These are phyloP conservation scores for Atta texana DNA, from an alignment of 1,140 invertebrate genomes.

Conservation along the genomic window DNA sequence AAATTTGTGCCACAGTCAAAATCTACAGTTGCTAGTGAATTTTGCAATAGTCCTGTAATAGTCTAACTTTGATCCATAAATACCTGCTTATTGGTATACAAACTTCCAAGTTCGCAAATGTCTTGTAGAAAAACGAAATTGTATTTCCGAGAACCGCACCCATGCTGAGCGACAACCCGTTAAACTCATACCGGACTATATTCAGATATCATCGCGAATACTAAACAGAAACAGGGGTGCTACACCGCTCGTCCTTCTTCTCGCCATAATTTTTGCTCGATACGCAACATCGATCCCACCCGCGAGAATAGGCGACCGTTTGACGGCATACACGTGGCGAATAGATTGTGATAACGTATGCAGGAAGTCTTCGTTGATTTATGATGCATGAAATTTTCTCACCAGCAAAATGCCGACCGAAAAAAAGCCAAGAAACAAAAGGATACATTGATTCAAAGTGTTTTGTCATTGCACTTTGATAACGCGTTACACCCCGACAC, in stretches of 20 bases:
- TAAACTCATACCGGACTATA: slow-evolving; percentile 66
- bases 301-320: slow-evolving; percentile 46
- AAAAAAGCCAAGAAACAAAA: slow-evolving; percentile 35
- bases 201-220: slow-evolving; percentile 75
- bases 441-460: slow-evolving; percentile 47
- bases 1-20: too few relatives aligned
- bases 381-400: slow-evolving; percentile 57
- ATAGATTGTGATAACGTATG: slow-evolving; percentile 67
- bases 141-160: slow-evolving; percentile 66
- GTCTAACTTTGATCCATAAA: not conserved
- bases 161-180: slow-evolving; percentile 72
- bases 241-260: slow-evolving; percentile 56
- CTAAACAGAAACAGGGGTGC: slow-evolving; percentile 71
- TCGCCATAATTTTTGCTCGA: slow-evolving; percentile 41
- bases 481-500: slow-evolving; percentile 57
- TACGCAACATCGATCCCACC: slow-evolving; percentile 34
- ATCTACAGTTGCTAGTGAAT: not conserved
- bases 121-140: slow-evolving; percentile 55
- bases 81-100: slow-evolving; percentile 63
- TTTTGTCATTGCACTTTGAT: slow-evolving; percentile 66
- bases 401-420: not conserved
- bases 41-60: not conserved
- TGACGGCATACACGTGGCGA: slow-evolving; percentile 47
- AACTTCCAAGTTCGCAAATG: slow-evolving; percentile 5
- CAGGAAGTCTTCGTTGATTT: slow-evolving; percentile 70